These are phyloP conservation scores for Drosophila neocordata DNA, from an alignment of 1,140 invertebrate genomes.

Conservation along the genomic window DNA sequence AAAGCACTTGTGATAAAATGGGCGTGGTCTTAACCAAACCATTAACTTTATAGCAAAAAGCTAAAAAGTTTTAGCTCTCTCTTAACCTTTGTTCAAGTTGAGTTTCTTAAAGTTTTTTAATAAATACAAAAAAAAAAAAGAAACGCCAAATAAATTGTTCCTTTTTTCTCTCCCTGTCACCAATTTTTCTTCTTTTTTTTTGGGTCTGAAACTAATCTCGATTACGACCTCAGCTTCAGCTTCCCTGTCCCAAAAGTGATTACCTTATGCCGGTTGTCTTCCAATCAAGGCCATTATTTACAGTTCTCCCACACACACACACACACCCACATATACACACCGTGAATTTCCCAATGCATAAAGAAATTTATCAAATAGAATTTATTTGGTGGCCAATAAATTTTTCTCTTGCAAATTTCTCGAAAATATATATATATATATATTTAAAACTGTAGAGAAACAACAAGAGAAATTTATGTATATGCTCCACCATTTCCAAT, in stretches of 20 bases:
- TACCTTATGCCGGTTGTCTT: constrained; percentile 1
- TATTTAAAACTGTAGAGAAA: constrained; percentile 64
- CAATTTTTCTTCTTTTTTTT: neutral
- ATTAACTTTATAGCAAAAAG: constrained; percentile 26
- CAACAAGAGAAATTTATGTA: constrained; percentile 60
- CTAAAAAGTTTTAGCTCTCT: neutral
- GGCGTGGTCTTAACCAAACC: constrained; percentile 28
- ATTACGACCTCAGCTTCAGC: neutral
- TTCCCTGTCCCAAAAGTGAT: neutral
- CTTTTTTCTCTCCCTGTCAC: constrained; percentile 4
- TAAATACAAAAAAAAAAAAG: too few species aligned
- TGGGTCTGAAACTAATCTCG: neutral
- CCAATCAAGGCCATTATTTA: constrained; percentile 21
- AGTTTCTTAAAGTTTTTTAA: constrained; percentile 23
- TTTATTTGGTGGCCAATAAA: constrained; percentile 65
- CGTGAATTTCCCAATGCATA: constrained; percentile 19
- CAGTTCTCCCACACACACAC: constrained; percentile 13
- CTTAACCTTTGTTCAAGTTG: constrained; percentile 35
- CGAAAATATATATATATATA: constrained; percentile 35
- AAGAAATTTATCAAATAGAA: constrained; percentile 45
- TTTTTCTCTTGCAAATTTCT: constrained; percentile 42
- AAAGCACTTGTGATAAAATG: constrained; percentile 38
- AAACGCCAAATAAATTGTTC: constrained; percentile 22
- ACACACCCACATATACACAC: neutral
- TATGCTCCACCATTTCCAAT: constrained; percentile 14